These are phyloP conservation scores for Thunnus thynnus DNA, from an alignment of 2,113 vertebrate genomes.

Conservation along the genomic window DNA sequence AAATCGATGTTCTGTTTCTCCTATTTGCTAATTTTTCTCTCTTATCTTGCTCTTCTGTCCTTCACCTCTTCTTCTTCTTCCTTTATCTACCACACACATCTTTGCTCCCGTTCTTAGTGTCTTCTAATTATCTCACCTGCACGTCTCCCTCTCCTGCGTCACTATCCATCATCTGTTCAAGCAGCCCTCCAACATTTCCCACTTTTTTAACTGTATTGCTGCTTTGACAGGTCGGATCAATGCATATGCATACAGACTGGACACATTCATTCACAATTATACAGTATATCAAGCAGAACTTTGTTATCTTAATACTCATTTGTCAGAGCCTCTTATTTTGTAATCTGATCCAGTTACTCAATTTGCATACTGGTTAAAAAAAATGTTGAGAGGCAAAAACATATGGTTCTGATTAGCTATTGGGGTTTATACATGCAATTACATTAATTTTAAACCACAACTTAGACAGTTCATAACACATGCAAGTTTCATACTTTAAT, in stretches of 20 bases:
- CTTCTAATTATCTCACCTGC: constrained; percentile 59
- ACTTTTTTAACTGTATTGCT: not conserved
- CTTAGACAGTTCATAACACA: constrained; percentile 33
- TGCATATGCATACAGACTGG: not conserved
- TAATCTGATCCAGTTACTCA: constrained; percentile 39
- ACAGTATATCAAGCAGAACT: not conserved
- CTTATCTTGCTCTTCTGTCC: constrained; percentile 41
- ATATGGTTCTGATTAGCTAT: constrained; percentile 27
- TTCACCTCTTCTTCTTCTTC: constrained; percentile 14
- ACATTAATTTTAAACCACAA: constrained; percentile 31
- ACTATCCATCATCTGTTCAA: constrained; percentile 42
- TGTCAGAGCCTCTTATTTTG: constrained; percentile 11
- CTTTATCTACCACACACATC: constrained; percentile 48
- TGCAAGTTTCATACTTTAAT: constrained; percentile 30
- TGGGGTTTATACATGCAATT: constrained; percentile 32
- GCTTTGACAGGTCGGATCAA: not conserved
- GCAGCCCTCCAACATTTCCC: constrained; percentile 12
- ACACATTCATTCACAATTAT: not conserved
- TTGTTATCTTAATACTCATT: not conserved
- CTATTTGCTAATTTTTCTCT: constrained; percentile 14
- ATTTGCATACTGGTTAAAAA: constrained; percentile 45
- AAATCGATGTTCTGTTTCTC: constrained; percentile 1
- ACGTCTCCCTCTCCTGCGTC: constrained; percentile 5
- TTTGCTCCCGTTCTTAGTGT: constrained; percentile 18
- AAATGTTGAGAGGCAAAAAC: constrained; percentile 31